Percentiles rank a stretch among this genome's conserved stretches.
Conservation (phyloP, 2,888 invertebrate species). For the Netelia fuscicornis region DNA sequence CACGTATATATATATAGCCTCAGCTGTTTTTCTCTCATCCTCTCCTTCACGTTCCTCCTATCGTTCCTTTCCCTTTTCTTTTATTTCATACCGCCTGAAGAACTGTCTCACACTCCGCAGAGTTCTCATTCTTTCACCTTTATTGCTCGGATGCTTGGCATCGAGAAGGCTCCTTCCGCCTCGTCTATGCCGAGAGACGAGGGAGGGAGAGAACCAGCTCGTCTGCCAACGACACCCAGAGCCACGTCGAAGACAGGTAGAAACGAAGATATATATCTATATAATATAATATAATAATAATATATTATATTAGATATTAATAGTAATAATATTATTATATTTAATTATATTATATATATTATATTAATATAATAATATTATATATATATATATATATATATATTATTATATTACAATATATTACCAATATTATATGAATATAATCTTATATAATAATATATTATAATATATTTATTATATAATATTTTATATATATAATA, state of each 20-base stretch:
- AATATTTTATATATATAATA: background rate
- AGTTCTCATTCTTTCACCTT: slow-evolving; percentile 68
- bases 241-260: slow-evolving; percentile 42
- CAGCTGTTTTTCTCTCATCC: slow-evolving; percentile 42
- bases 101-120: slow-evolving; percentile 55
- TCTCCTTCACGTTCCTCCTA: slow-evolving; percentile 14
- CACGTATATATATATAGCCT: slow-evolving; percentile 5
- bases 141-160: slow-evolving; percentile 69
- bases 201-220: slow-evolving; percentile 3
- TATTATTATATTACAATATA: too few species aligned
- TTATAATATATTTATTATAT: background rate
- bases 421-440: too few species aligned
- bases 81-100: slow-evolving; percentile 45
- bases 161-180: slow-evolving; percentile 63
- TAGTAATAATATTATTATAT: too few species aligned
- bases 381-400: too few species aligned
- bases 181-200: slow-evolving; percentile 48
- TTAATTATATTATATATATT: too few species aligned
- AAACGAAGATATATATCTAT: slow-evolving; percentile 8
- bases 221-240: slow-evolving; percentile 48
- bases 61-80: slow-evolving; percentile 34
- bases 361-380: too few species aligned
- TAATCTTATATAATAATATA: too few species aligned
- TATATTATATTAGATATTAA: too few species aligned
- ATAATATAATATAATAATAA: too few species aligned